Evolutionary conservation across 2,888 invertebrate species (phyloP), one percentile per base, ranked within the genome.

Genomic region (Spicauda simplicius): DNA sequence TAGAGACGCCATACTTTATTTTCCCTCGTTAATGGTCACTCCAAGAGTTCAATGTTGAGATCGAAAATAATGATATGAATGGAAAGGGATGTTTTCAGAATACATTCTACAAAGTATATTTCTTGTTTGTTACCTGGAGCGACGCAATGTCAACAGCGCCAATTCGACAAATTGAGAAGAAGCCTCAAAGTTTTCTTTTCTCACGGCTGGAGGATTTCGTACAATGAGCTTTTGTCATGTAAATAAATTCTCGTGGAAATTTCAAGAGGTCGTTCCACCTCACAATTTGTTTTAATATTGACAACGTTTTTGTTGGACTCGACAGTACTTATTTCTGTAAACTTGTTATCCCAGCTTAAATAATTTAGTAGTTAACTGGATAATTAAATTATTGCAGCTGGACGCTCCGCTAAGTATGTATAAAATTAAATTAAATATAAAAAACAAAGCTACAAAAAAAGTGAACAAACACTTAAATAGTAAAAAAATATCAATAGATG

Each of bases 221-320:
- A 60, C 60, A 52, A 60, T 52, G 33, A 52, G 60, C 52, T 60
- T 60, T 60, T 60, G 33, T 61, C 7, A 61, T 61, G n/a, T 54
- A 53, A 61, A 54, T 54, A 61, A 53, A 61, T 20, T 53, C 33
- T 11, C 14, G 19, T 54, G 41, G 37, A 54, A 52, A 52, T 52
- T 50, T 25, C 25, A 20, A 45, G 33, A 60, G 60, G 33, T 30
- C 30, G 33, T 52, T 52, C 30, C 1, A 18, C 12, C 12, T 50
- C 10, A 37, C n/a, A 20, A 50, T n/a, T 60, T 60, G 2, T 16
- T 59, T 5, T 25, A 25, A 4, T 25, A 25, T 25, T 25, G 2
- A 25, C 25, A 16, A 33, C 7, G 33, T 18, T 41, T 19, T 33
- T 52, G n/a, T 25, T 25, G 25, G 25, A 25, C 25, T 25, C 5